Evolutionary conservation across 2,113 vertebrate genomes (phyloP), one percentile per base, ranked within the genome.

Genomic region (Emydura subglobosa): DNA sequence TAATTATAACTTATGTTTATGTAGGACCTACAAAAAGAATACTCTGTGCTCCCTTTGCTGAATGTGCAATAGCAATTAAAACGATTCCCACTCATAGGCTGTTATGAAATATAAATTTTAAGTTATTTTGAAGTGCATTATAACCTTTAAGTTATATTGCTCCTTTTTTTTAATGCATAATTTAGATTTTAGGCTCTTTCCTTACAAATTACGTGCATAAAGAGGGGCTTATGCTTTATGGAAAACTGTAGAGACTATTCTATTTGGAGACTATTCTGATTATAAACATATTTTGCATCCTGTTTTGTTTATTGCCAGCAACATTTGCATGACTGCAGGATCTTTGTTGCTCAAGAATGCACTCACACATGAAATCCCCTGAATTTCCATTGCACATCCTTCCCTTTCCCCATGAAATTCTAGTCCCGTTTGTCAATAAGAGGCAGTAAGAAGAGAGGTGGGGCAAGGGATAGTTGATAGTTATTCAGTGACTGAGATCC

Each of bases 121-220:
- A 96, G 93, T 79, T 93, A 88, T 92, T 93, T 91, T 79, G 93
- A 65, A 85, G 81, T 54, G 88, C 47, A 9, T 83, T 83, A 86
- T 92, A 91, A 83, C 86, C 86, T 91, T 34, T 27, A 81, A 94
- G 93, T 97, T 93, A 86, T 93, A 92, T 91, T 86, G 82, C 86
- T 90, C 51, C 68, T 76, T 94, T 93, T 10, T 51, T 97, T 88
- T 92, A 90, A 97, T 96, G 86, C 91, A 96, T 96, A 97, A 97
- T 96, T 96, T 93, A 96, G 94, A 91, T 95, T 96, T 96, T 86
- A 91, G 90, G 91, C 91, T 93, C 92, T 88, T 68, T 68, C 34
- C 31, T 68, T 91, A 82, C 13, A 86, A 85, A 92, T 83, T 78
- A 85, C 83, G 81, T 0, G 65, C 79, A 93, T 57, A 54, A 96